Percentiles rank a stretch among this genome's conserved stretches.
These are phyloP conservation scores for Leptogaster cylindrica DNA, from an alignment of 2,888 invertebrate species.

Conservation along the genomic window DNA sequence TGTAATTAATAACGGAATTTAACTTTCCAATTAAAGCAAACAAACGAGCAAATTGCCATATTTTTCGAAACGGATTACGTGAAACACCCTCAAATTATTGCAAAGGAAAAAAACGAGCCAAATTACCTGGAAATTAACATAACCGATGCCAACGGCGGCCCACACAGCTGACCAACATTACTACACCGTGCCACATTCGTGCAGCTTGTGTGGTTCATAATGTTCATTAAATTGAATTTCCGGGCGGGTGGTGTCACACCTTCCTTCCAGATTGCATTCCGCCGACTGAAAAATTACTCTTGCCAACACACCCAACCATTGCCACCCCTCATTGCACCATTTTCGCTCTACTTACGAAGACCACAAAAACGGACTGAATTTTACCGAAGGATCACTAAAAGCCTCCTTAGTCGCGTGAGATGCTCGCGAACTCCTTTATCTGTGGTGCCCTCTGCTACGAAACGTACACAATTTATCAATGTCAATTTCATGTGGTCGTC, in stretches of 20 bases:
- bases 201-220: background rate
- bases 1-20: slow-evolving; percentile 26
- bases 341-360: background rate
- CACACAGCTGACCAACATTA: background rate
- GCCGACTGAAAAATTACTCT: slow-evolving; percentile 4
- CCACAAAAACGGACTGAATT: background rate
- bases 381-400: background rate
- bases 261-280: too few relatives aligned
- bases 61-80: background rate
- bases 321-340: background rate
- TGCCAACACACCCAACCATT: background rate
- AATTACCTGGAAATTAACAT: slow-evolving; percentile 24
- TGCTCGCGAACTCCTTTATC: too few relatives aligned
- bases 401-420: too few relatives aligned
- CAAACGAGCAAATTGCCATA: background rate
- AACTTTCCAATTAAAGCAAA: slow-evolving; percentile 9
- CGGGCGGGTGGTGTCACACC: background rate
- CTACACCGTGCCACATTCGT: background rate
- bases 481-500: too few relatives aligned
- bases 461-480: too few relatives aligned
- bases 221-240: slow-evolving; percentile 24
- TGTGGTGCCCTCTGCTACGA: too few relatives aligned
- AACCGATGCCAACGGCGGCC: background rate
- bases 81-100: slow-evolving; percentile 3
- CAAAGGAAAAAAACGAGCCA: slow-evolving; percentile 5